A percentile compares a stretch with the other conserved stretches of the same genome.
Conservation (phyloP, 2,888 invertebrate species). For the Xanthostigma xanthostigma region DNA sequence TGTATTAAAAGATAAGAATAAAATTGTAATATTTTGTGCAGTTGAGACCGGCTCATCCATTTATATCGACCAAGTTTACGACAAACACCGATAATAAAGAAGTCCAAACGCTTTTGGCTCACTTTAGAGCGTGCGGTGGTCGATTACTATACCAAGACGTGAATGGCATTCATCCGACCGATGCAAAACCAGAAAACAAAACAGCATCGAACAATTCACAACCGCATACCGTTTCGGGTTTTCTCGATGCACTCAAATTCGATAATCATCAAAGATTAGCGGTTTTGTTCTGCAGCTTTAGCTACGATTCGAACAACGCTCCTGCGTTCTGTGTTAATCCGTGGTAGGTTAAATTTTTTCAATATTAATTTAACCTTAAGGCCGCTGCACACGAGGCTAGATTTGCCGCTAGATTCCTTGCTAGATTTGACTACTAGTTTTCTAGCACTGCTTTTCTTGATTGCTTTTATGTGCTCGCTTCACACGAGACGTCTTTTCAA, state of each 20-base stretch:
- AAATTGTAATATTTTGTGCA: slow-evolving; percentile 12
- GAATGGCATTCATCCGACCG: slow-evolving; percentile 15
- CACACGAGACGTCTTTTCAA: too few relatives aligned
- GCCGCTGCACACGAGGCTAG: too few relatives aligned
- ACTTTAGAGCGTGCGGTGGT: slow-evolving; percentile 78
- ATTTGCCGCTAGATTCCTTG: too few relatives aligned
- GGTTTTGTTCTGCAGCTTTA: slow-evolving; percentile 80
- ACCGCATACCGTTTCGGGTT: slow-evolving; percentile 16
- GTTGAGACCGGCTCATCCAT: slow-evolving; percentile 52
- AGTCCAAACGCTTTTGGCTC: slow-evolving; percentile 59
- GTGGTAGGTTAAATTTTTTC: slow-evolving; percentile 37
- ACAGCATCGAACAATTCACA: neutral
- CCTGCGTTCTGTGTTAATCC: slow-evolving; percentile 85
- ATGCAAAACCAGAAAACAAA: slow-evolving; percentile 19
- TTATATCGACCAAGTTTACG: slow-evolving; percentile 55
- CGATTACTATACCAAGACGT: slow-evolving; percentile 30
- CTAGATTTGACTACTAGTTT: too few relatives aligned
- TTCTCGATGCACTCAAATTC: slow-evolving; percentile 58
- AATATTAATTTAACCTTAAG: neutral
- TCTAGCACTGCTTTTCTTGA: too few relatives aligned
- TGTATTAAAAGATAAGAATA: neutral
- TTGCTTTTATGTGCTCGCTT: too few relatives aligned
- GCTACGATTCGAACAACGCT: slow-evolving; percentile 56
- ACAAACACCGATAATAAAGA: slow-evolving; percentile 44
- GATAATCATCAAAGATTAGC: slow-evolving; percentile 74